A percentile compares a stretch with the other conserved stretches of the same genome.
Evolutionary conservation across 2,797 vertebrate species (phyloP).

Genomic region (Chelonia mydas): DNA sequence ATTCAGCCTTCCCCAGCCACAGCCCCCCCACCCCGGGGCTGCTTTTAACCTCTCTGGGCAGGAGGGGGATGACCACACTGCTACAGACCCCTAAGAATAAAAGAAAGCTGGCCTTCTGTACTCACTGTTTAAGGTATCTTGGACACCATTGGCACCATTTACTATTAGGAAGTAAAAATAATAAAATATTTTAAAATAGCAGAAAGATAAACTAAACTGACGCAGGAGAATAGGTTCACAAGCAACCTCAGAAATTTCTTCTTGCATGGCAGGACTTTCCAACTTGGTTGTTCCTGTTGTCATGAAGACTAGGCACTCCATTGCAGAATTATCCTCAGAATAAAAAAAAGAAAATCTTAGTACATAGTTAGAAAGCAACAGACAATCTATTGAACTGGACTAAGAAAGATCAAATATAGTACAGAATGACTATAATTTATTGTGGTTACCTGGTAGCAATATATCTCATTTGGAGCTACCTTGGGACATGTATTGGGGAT

Average conservation of each 20-base stretch:
- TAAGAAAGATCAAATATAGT: background rate
- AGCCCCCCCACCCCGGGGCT: too few species aligned
- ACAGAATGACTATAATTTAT: slow-evolving; percentile 20
- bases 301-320: background rate
- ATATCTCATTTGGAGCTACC: slow-evolving; percentile 37
- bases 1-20: too few species aligned
- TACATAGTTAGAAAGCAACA: background rate
- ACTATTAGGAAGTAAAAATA: background rate
- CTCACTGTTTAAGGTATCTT: background rate
- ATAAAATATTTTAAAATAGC: background rate
- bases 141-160: background rate
- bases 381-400: background rate
- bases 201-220: background rate
- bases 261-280: background rate
- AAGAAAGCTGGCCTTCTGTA: background rate
- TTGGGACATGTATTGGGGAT: background rate
- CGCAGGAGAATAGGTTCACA: background rate
- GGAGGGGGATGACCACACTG: too few species aligned
- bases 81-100: background rate
- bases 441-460: slow-evolving; percentile 5
- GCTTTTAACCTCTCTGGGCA: too few species aligned
- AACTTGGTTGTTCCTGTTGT: background rate
- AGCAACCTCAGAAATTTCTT: background rate
- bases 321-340: background rate
- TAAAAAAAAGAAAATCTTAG: accelerated